phyloP scores from a whole-genome alignment of 1,140 invertebrate species.

The Euura lappo region DNA sequence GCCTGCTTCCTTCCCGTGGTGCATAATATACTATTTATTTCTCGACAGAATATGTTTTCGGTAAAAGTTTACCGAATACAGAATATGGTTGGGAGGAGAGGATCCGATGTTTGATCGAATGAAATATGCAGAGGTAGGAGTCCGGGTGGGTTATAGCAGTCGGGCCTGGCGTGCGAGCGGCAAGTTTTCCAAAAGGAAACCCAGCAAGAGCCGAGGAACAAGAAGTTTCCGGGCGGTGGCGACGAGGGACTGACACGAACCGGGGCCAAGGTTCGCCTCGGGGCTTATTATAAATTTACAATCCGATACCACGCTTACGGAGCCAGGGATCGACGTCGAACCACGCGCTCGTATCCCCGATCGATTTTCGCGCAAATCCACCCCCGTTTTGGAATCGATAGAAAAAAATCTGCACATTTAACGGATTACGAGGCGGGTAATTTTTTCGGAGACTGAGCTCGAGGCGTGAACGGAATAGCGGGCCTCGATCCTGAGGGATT shows the following conservation, averaged over 20 bases:
- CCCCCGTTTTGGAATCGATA: not conserved
- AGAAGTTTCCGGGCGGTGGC: not conserved
- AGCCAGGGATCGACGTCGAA: not conserved
- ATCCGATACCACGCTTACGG: not conserved
- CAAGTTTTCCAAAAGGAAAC: not conserved
- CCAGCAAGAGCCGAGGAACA: not conserved
- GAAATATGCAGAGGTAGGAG: not conserved
- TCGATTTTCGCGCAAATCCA: not conserved
- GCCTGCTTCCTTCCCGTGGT: too few species aligned
- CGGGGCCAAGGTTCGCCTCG: not conserved
- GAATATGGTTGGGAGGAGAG: not conserved
- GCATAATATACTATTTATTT: too few species aligned
- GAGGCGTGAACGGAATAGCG: not conserved
- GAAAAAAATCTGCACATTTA: not conserved
- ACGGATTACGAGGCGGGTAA: not conserved
- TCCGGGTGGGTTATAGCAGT: not conserved
- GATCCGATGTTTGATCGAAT: not conserved
- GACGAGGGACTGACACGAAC: constrained; percentile 1
- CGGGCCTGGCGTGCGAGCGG: not conserved
- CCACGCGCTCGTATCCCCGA: too few species aligned
- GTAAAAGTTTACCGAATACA: too few species aligned
- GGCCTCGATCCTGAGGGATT: not conserved
- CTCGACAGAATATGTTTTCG: too few species aligned
- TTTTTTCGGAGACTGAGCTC: not conserved
- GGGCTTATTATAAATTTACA: constrained; percentile 4